These are phyloP conservation scores for Poliocrania exsul DNA, from an alignment of 2,797 vertebrate species.

Conservation along the genomic window DNA sequence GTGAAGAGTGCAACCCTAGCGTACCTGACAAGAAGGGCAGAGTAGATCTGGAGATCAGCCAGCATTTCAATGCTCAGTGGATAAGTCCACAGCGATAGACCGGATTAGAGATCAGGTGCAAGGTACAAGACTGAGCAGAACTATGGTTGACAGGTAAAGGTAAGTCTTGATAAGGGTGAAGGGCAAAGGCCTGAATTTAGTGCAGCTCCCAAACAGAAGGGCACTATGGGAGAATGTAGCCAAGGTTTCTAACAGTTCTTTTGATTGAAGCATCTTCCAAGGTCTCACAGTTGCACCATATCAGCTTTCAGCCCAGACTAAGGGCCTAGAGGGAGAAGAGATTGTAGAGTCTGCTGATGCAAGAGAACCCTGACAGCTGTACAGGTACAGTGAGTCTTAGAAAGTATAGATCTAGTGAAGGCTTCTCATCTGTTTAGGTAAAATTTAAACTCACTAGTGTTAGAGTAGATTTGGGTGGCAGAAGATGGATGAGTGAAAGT, in stretches of 20 bases:
- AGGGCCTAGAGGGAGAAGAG: not conserved
- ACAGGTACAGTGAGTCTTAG: not conserved
- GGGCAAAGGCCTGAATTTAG: not conserved
- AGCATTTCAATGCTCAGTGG: no score
- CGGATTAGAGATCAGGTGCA: not conserved
- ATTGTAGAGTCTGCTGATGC: not conserved
- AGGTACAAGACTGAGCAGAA: not conserved
- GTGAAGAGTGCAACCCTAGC: fast-evolving
- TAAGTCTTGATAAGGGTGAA: not conserved
- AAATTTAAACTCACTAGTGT: not conserved
- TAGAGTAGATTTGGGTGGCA: not conserved
- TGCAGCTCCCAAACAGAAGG: not conserved
- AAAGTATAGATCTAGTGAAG: not conserved
- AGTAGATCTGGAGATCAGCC: not conserved
- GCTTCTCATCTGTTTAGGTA: not conserved
- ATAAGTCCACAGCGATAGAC: not conserved
- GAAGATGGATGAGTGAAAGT: not conserved
- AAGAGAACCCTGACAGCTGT: not conserved
- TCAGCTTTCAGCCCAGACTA: not conserved
- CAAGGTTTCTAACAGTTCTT: not conserved
- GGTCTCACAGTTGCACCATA: not conserved
- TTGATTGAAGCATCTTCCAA: not conserved
- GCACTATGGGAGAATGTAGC: fast-evolving
- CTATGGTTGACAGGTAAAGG: not conserved
- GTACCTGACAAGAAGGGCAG: fast-evolving